Evolutionary conservation across 92 coral and sea anemone genomes (phyloP).

Genomic region (Parazoanthus swiftii): DNA sequence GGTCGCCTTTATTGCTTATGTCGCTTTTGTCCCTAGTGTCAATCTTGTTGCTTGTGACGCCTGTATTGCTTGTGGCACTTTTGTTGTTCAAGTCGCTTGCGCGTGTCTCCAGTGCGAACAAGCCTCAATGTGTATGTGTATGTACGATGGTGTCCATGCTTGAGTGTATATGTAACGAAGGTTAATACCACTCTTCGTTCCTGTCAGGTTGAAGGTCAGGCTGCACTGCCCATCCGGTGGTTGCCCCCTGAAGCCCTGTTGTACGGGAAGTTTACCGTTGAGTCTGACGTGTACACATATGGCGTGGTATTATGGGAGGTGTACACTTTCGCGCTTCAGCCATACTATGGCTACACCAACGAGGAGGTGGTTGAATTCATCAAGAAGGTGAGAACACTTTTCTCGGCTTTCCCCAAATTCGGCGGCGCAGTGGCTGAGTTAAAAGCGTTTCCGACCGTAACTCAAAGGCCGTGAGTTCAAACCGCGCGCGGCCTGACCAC

Average conservation of each 20-base stretch:
- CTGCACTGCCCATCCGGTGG: conserved; percentile 95
- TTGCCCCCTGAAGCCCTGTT: conserved; percentile 94
- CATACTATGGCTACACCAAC: conserved; percentile 92
- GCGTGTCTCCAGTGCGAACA: too few species aligned
- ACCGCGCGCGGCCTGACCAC: too few species aligned
- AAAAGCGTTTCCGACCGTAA: too few species aligned
- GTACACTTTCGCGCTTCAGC: conserved; percentile 88
- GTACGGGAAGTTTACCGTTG: conserved; percentile 87
- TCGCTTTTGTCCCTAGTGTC: too few species aligned
- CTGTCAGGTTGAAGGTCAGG: conserved; percentile 86
- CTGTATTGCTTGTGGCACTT: too few species aligned
- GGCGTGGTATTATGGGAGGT: conserved; percentile 96
- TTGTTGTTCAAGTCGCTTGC: too few species aligned
- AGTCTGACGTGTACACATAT: conserved; percentile 90
- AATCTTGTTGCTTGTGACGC: too few species aligned
- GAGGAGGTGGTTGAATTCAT: conserved; percentile 88
- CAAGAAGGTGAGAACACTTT: conserved; percentile 68
- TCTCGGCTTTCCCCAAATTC: too few species aligned
- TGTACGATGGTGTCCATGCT: neutral
- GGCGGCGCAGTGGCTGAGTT: too few species aligned
- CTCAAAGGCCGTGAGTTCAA: too few species aligned
- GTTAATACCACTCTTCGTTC: neutral
- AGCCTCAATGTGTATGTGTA: neutral
- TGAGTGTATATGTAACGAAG: too few species aligned
- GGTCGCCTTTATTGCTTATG: too few species aligned